Base-by-base conservation (phyloP, 1,140 invertebrate species). In the Sycobia sp. region DNA sequence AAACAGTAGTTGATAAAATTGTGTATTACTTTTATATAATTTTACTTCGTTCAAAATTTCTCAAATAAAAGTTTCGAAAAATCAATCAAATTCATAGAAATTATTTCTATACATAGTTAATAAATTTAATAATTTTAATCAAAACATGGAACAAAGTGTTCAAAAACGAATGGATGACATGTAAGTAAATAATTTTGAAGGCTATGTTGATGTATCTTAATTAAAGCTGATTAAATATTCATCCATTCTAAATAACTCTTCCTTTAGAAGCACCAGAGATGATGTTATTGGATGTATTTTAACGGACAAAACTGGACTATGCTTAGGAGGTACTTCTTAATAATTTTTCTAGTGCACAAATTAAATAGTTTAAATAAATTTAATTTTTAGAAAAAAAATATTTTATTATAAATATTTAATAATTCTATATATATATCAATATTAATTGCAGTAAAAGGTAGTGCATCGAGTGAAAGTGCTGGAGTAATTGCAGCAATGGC, bases 401-500 rank as follows among this genome's bases (percentile, higher is more conserved):
- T 7, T 7, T 32, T 44, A 13, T 44, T 32, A 56, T 32, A 49
- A 49, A 4, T 9, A 18, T n/a, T n/a, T n/a, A n/a, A n/a, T n/a
- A n/a, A n/a, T n/a, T 55, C 62, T 16, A 20, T 23, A 5, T 14
- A 13, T 38, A 36, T 47, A 14, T 29, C 13, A n/a, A n/a, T 47
- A 27, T 54, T 13, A 27, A 55, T 67, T 57, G 18, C n/a, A 83
- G 81, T 62, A 29, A 81, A 77, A 67, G 81, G 81, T 14, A 66
- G 69, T 62, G 78, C 77, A 39, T 80, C 80, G 0, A 74, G 70
- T 38, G 72, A 81, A 16, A 81, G 79, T 63, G 76, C 81, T 43
- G 81, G 81, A 5, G 67, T 82, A 50, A 77, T 83, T 66, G 77
- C 79, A 46, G 81, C 81, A 10, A 79, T 83, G 56, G 74, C 78